phyloP scores from a whole-genome alignment of 64 coral and sea anemone species.

The Pocillopora verrucosa region DNA sequence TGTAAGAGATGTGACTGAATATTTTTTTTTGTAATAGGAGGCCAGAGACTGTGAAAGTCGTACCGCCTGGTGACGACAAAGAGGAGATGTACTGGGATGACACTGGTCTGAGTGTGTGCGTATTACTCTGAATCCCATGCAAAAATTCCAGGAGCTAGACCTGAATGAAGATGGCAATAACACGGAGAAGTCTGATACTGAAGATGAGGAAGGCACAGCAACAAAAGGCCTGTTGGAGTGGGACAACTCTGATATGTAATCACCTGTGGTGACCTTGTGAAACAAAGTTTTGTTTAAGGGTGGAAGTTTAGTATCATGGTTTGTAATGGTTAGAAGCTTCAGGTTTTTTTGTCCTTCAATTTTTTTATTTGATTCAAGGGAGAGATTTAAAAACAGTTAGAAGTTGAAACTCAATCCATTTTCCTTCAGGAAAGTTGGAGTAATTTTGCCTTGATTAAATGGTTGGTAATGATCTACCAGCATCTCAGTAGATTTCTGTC shows the following conservation, averaged over 20 bases:
- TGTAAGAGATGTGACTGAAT: too few species aligned
- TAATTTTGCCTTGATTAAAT: too few species aligned
- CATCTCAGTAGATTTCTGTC: too few species aligned
- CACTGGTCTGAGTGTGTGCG: conserved; percentile 83
- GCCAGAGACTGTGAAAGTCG: conserved; percentile 60
- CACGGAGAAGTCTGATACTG: conserved; percentile 66
- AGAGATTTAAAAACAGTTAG: too few species aligned
- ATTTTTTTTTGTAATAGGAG: conserved; percentile 16
- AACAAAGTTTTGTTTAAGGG: background rate
- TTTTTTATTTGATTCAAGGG: too few species aligned
- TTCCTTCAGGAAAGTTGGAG: too few species aligned
- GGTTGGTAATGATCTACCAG: too few species aligned
- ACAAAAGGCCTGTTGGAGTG: conserved; percentile 79
- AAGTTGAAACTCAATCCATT: too few species aligned
- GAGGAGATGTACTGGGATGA: conserved; percentile 96
- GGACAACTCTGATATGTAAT: conserved; percentile 82
- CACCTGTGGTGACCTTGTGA: background rate
- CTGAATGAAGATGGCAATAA: conserved; percentile 83
- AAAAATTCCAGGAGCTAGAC: conserved; percentile 93
- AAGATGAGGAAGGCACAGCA: conserved; percentile 66
- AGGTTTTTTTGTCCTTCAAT: too few species aligned
- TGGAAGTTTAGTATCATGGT: background rate
- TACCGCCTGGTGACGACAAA: conserved; percentile 51
- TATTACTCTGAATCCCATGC: conserved; percentile 87
- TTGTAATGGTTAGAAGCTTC: too few species aligned